Conservation (phyloP, 2,113 vertebrate species). For the Laticauda colubrina region DNA sequence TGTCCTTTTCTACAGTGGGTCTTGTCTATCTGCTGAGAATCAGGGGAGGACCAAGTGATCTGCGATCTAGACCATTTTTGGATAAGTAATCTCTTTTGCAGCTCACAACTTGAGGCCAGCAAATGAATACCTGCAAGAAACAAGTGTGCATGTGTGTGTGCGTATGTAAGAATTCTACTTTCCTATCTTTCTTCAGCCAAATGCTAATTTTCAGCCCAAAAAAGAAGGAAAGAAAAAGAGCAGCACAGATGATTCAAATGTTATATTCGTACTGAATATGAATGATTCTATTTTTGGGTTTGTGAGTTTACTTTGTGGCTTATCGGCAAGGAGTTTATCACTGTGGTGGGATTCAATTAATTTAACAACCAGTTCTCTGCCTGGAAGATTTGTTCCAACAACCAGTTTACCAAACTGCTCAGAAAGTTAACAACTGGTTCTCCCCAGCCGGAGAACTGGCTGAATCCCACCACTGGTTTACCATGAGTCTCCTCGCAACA, state of each 20-base stretch:
- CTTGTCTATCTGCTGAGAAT: background rate
- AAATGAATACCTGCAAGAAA: too few species aligned
- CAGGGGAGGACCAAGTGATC: background rate
- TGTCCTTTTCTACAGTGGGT: background rate
- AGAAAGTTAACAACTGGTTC: too few species aligned
- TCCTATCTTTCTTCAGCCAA: background rate
- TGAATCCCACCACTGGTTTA: too few species aligned
- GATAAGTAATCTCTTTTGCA: background rate
- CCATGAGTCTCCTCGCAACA: accelerated
- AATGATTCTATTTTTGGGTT: background rate
- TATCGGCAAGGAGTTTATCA: too few species aligned
- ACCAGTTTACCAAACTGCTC: too few species aligned
- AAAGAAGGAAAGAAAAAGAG: background rate
- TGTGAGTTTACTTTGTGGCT: background rate
- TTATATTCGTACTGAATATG: background rate
- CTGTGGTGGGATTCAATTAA: too few species aligned
- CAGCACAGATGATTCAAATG: background rate
- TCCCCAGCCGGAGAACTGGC: too few species aligned
- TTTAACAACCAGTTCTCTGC: too few species aligned
- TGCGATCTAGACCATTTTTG: background rate
- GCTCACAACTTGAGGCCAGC: background rate
- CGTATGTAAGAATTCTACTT: background rate
- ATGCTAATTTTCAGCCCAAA: background rate
- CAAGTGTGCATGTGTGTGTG: too few species aligned
- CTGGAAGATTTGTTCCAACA: too few species aligned